phyloP scores from a whole-genome alignment of 2,797 vertebrate genomes.

The Acanthopagrus latus region DNA sequence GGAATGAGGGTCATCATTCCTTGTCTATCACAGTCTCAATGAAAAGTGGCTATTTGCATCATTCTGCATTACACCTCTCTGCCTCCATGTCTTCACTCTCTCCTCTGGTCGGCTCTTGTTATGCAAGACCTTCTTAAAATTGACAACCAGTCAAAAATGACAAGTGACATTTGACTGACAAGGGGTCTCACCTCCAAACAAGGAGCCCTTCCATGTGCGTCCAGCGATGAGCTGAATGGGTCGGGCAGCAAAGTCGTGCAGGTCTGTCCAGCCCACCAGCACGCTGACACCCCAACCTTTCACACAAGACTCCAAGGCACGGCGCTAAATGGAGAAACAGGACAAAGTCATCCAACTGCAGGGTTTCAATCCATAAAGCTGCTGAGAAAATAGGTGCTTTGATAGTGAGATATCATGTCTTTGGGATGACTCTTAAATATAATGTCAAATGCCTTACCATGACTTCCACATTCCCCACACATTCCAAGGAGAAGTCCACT shows the following conservation, averaged over 20 bases:
- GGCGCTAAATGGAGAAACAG: constrained; percentile 80
- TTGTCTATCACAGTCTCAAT: too few species aligned
- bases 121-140: background rate
- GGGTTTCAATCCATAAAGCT: background rate
- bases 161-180: background rate
- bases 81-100: background rate
- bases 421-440: background rate
- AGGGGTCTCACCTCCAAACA: constrained; percentile 90
- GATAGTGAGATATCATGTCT: background rate
- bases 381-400: background rate
- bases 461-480: constrained; percentile 90
- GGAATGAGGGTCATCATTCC: too few species aligned
- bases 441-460: constrained; percentile 86
- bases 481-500: constrained; percentile 95
- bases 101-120: background rate
- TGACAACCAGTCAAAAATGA: background rate
- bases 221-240: constrained; percentile 92
- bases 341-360: background rate
- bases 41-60: too few species aligned
- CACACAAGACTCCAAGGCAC: constrained; percentile 91
- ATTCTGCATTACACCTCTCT: background rate
- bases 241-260: constrained; percentile 88
- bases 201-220: constrained; percentile 93
- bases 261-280: constrained; percentile 91
- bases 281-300: constrained; percentile 95